Evolutionary conservation across 2,113 vertebrate species (phyloP).

Genomic region (Quiscalus mexicanus): DNA sequence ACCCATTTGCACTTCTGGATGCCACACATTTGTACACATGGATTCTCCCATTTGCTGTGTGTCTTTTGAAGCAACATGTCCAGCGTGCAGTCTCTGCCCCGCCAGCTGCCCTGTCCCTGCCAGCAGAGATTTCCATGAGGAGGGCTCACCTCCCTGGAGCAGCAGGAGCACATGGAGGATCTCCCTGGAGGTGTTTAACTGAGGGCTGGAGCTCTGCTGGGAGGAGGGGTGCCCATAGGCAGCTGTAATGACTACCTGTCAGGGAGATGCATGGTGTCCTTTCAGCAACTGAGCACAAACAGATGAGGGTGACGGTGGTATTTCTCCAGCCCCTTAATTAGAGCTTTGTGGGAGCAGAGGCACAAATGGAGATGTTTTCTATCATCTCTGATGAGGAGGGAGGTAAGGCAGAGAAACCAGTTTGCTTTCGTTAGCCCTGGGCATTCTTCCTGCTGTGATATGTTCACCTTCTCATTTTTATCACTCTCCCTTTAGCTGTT

Average conservation of each 20-base stretch:
- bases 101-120: background rate
- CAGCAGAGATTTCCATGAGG: background rate
- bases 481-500: background rate
- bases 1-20: background rate
- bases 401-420: slow-evolving; percentile 4
- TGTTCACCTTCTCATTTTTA: slow-evolving; percentile 1
- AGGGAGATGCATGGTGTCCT: slow-evolving; percentile 79
- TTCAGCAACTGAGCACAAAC: slow-evolving; percentile 71
- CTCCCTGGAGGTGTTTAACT: background rate
- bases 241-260: slow-evolving; percentile 82
- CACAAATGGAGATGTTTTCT: slow-evolving; percentile 66
- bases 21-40: accelerated
- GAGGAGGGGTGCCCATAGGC: slow-evolving; percentile 51
- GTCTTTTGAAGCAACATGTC: background rate
- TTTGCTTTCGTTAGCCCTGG: background rate
- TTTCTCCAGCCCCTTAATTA: slow-evolving; percentile 82
- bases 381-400: slow-evolving; percentile 32
- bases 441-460: background rate
- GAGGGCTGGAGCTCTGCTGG: slow-evolving; percentile 51
- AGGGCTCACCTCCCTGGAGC: background rate
- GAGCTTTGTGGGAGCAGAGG: slow-evolving; percentile 57
- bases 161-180: background rate
- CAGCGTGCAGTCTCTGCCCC: background rate
- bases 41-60: background rate
- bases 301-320: slow-evolving; percentile 70